Evolutionary conservation across 2,888 invertebrate genomes (phyloP).

Genomic region (Callyntrura sp.): DNA sequence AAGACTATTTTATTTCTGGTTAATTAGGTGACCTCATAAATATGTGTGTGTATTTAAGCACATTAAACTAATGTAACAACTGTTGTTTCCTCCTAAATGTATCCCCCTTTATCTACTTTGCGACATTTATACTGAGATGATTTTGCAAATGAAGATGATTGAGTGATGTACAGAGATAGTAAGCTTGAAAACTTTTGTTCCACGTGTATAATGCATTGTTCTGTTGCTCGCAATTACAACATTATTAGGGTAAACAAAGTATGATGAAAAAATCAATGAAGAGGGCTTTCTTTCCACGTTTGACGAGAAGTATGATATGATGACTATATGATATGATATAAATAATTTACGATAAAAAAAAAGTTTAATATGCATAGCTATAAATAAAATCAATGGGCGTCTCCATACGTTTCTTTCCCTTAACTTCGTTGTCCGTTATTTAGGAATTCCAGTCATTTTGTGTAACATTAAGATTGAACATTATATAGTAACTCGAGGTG

Average conservation of each 20-base stretch:
- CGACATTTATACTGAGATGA: no score
- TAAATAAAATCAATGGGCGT: background rate
- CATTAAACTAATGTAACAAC: background rate
- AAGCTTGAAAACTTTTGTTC: no score
- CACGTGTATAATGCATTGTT: no score
- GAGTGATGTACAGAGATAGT: no score
- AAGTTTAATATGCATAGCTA: background rate
- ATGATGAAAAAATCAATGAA: slow-evolving; percentile 61
- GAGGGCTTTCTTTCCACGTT: slow-evolving; percentile 71
- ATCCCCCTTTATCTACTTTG: no score
- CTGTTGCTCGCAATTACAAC: no score
- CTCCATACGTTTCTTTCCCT: background rate
- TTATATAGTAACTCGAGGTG: background rate
- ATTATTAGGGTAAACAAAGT: background rate
- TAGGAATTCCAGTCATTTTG: no score
- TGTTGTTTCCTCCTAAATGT: background rate
- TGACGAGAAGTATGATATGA: slow-evolving; percentile 58
- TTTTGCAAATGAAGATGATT: no score
- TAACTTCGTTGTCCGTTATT: background rate
- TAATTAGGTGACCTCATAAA: no score
- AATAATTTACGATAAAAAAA: background rate
- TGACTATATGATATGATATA: slow-evolving; percentile 10
- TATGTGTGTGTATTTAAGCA: background rate
- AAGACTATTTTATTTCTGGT: no score
- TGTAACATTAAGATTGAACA: no score